A percentile compares a stretch with the other conserved stretches of the same genome.
Conservation (phyloP, 2,888 invertebrate genomes). For the Diadegma fenestrale region DNA sequence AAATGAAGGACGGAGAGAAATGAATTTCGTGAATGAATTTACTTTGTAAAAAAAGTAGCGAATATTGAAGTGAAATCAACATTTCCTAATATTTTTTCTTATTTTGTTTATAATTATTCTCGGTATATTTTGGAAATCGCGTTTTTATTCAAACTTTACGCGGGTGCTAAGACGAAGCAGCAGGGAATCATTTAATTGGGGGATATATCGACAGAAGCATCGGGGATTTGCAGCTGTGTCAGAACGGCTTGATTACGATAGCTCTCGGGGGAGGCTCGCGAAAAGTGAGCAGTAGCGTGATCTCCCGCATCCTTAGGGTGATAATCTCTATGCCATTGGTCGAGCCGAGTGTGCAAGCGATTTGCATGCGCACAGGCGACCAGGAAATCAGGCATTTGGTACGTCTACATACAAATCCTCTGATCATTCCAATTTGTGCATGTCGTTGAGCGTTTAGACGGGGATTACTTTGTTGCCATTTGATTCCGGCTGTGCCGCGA, state of each 20-base stretch:
- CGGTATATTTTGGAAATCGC: not conserved
- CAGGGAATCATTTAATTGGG: conserved; percentile 71
- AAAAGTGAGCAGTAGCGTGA: conserved; percentile 42
- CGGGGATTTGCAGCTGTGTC: conserved; percentile 53
- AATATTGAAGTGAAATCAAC: not conserved
- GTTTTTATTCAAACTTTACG: conserved; percentile 23
- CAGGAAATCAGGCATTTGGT: not conserved
- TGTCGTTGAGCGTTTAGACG: not conserved
- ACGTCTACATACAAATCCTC: not conserved
- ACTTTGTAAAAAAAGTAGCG: not conserved
- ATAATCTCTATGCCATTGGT: conserved; percentile 60
- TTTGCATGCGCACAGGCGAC: conserved; percentile 24
- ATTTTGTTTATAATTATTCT: not conserved
- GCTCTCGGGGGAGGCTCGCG: conserved; percentile 51
- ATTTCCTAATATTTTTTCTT: not conserved
- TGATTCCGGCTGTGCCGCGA: not conserved
- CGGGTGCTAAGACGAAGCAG: conserved; percentile 16
- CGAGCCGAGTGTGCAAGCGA: conserved; percentile 39
- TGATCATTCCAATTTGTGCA: not conserved
- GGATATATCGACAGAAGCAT: conserved; percentile 45
- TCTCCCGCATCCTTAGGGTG: conserved; percentile 45
- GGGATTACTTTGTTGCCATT: not conserved
- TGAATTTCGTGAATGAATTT: too few relatives aligned
- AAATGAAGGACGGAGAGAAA: not conserved
- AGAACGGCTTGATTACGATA: conserved; percentile 70